Conservation (phyloP, 2,888 invertebrate genomes). For the Formica aserva region DNA sequence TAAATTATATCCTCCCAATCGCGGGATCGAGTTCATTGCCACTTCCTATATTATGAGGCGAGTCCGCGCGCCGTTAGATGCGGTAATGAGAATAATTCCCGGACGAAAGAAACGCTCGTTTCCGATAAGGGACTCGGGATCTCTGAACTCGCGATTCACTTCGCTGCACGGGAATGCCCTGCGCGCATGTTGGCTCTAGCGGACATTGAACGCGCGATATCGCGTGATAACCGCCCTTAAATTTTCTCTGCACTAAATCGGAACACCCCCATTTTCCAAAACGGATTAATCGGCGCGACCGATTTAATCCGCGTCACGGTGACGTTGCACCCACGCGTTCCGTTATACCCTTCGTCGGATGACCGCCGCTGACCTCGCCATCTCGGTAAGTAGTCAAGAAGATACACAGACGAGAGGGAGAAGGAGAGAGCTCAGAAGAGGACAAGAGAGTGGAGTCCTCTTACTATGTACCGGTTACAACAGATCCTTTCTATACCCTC, state of each 20-base stretch:
- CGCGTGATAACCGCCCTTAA: not conserved
- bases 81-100: conserved; percentile 52
- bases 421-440: conserved; percentile 26
- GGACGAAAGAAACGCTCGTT: conserved; percentile 33
- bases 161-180: conserved; percentile 18
- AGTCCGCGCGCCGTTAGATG: conserved; percentile 35
- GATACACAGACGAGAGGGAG: conserved; percentile 50
- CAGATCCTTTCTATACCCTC: conserved; percentile 65
- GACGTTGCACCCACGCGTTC: conserved; percentile 80
- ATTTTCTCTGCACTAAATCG: conserved; percentile 24
- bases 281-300: conserved; percentile 69
- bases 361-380: conserved; percentile 80
- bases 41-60: conserved; percentile 51
- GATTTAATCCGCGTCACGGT: conserved; percentile 80
- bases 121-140: conserved; percentile 40
- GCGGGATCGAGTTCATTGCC: conserved; percentile 69
- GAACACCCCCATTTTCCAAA: conserved; percentile 24
- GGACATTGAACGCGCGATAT: not conserved
- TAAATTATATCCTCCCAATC: conserved; percentile 68
- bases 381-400: conserved; percentile 68
- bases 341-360: conserved; percentile 78
- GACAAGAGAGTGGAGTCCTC: conserved; percentile 61
- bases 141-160: conserved; percentile 36
- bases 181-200: conserved; percentile 8
- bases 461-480: conserved; percentile 61